Base-by-base conservation (phyloP, 1,140 invertebrate species). In the Neodiprion lecontei region DNA sequence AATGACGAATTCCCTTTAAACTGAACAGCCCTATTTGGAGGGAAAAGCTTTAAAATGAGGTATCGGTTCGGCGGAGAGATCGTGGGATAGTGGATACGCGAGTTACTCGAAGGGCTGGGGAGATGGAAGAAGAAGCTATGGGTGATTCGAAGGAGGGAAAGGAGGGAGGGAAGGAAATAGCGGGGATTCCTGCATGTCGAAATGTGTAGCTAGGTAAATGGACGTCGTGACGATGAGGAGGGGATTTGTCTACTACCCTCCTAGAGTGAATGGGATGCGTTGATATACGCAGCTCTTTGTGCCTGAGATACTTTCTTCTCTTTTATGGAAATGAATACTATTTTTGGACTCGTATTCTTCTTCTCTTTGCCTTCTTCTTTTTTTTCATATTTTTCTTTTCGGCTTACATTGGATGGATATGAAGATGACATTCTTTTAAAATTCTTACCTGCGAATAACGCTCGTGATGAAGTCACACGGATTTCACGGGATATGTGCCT, bases 271-370 rank as follows among this genome's bases (percentile, higher is more conserved):
- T 9, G n/a, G 53, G 11, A 17, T 14, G 53, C 4, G 53, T 14
- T 61, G 53, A 61, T 61, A 40, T 40, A 61, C 53, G 53, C 53
- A 17, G 53, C 53, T 61, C 53, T 61, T 61, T 61, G 53, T 61
- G 11, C 53, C n/a, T 4, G 5, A 61, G 11, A 61, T 17, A 61
- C 53, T 61, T 61, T 61, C n/a, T 61, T 61, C n/a, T 61, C 53
- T 61, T 17, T 61, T 61, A 61, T 61, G n/a, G 9, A 61, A 61
- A 61, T 61, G 53, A 61, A 61, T 61, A 61, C 53, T 61, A 61
- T 61, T 61, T 61, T 61, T 17, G 7, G n/a, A 61, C 11, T 17
- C 4, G 11, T 61, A 14, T 61, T 61, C 7, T 61, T 9, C 53
- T 61, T 61, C n/a, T 2, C 28, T 40, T 40, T 40, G 28, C 28